Percentiles rank a stretch among this genome's conserved stretches.
These are phyloP conservation scores for Drosophila pseudoananassae DNA, from an alignment of 1,140 invertebrate genomes.

Conservation along the genomic window DNA sequence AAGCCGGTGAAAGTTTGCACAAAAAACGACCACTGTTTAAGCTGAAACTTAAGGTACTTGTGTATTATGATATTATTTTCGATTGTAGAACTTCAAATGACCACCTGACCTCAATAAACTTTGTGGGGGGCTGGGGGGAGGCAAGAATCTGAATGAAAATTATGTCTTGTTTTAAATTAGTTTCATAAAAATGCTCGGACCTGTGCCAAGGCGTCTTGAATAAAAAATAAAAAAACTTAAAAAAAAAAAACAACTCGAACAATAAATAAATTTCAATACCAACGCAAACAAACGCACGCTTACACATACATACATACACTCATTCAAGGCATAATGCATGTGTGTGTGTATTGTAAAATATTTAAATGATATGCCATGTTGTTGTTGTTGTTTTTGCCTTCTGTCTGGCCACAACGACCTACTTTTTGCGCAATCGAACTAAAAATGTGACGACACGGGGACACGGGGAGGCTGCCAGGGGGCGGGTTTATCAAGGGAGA, in stretches of 20 bases:
- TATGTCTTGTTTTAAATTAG: constrained; percentile 15
- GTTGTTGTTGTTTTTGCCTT: constrained; percentile 45
- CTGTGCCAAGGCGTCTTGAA: constrained; percentile 10
- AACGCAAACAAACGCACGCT: constrained; percentile 53
- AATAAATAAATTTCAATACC: constrained; percentile 71
- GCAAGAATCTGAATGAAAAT: constrained; percentile 6
- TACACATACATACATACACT: constrained; percentile 4
- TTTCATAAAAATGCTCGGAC: constrained; percentile 6
- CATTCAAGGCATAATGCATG: not conserved
- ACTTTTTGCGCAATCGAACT: constrained; percentile 81
- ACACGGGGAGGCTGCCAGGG: constrained; percentile 14
- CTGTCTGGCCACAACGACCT: constrained; percentile 74
- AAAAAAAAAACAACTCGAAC: constrained; percentile 39
- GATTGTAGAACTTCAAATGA: no score
- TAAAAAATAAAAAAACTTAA: constrained; percentile 17
- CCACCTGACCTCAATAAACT: constrained; percentile 19
- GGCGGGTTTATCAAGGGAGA: constrained; percentile 15
- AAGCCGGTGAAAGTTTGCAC: constrained; percentile 13
- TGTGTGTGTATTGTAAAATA: constrained; percentile 63
- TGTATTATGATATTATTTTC: not conserved
- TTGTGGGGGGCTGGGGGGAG: no score
- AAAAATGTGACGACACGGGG: constrained; percentile 60
- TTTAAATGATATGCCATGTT: constrained; percentile 74
- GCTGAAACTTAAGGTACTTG: not conserved
- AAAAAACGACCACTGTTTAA: no score